Evolutionary conservation across 2,888 invertebrate species (phyloP), one percentile per base, ranked within the genome.

Genomic region (Noctua janthina): DNA sequence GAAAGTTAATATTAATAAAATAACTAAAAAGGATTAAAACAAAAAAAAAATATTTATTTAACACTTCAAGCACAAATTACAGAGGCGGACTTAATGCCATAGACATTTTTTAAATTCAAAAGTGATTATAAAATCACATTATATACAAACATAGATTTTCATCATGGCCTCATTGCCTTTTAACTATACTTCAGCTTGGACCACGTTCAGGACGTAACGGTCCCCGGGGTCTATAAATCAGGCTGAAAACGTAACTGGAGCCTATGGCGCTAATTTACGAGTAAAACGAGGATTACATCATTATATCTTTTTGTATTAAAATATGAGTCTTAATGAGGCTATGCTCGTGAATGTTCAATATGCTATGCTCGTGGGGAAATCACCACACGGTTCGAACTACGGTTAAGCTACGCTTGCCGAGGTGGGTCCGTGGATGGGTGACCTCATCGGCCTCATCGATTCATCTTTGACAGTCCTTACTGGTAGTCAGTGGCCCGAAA

Each of bases 241-340:
- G 39, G 71, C 72, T 85, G 88, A 87, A 91, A 86, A 88, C 86
- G 91, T 88, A 91, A 91, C 88, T 67, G 56, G 89, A 91, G 82
- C 86, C 89, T 85, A 87, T 86, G 76, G 51, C 77, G 71, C 81
- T 88, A 91, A 91, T 91, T 91, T 91, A 89, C 78, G 78, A 68
- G 75, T 80, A 51, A 74, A 73, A 64, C 72, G 79, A 83, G 62
- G 51, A 71, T 20, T 71, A 62, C 11, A 51, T 29, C 23, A 79
- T 83, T 56, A 29, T 54, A 39, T 39, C n/a, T 56, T 77, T 64
- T 64, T 62, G 29, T 15, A 49, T 64, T 54, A 43, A 82, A 62
- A 68, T 59, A 54, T 82, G 43, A 75, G 43, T 51, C 23, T 43
- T 29, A 56, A 56, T 56, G 29, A 29, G 29, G 8, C 20, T 20